Base-by-base conservation (phyloP, 2,797 vertebrate genomes). In the Microctenopoma steveboyesi region DNA sequence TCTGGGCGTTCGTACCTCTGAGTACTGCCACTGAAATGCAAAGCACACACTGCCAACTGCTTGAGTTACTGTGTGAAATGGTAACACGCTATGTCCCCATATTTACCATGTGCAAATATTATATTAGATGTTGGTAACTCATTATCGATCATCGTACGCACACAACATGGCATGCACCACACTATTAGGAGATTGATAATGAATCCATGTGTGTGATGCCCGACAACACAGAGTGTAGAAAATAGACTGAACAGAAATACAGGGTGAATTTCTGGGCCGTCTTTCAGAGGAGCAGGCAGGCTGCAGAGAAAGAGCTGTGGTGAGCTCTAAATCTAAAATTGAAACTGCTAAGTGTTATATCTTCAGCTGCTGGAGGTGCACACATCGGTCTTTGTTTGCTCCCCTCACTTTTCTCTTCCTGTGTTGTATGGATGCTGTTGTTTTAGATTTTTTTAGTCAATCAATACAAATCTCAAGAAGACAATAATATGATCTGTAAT, bases 11-110 rank as follows among this genome's bases (percentile, higher is more conserved):
- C 37, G 55, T 25, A 56, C 49, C 52, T 75, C 50, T 30, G 51
- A 74, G 54, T 42, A 45, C 70, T 54, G 67, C 13, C 11, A 39
- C 42, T 18, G 22, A 46, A 39, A 47, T 27, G 25, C 49, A 47
- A 48, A 47, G 57, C 18, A 37, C 56, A 16, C 14, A 25, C 62
- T 47, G 30, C 6, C 12, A 61, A 54, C 50, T 39, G 27, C 54
- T 14, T 33, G 28, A 57, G 63, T 76, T 58, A 13, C 25, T 46
- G 37, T 74, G 61, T 70, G 54, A 79, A 71, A 27, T 3, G 16
- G 4, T 22, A 62, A 49, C 33, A 49, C 33, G 27, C 27, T 15
- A 22, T 42, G 42, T 27, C 6, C 42, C 15, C 16, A 25, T 27
- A 3, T 42, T 42, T n/a, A 35, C 14, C 49, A 8, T 50, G 4